phyloP scores from a whole-genome alignment of 2,888 invertebrate genomes.

The Acheta domesticus region DNA sequence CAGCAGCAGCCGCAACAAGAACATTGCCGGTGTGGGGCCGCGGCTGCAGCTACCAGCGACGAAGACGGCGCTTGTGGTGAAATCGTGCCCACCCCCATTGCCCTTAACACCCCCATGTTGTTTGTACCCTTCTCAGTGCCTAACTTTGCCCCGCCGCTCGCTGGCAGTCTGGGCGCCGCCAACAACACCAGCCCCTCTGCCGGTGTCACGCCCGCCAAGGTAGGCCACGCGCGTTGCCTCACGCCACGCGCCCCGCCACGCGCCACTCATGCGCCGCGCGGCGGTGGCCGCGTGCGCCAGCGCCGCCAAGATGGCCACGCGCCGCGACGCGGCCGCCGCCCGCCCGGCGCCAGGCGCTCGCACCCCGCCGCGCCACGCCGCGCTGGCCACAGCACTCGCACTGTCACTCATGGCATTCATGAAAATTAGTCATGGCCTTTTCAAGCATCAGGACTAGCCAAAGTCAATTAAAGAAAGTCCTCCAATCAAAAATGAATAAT shows the following conservation, averaged over 20 bases:
- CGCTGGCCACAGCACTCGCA: too few relatives aligned
- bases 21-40: constrained; percentile 32
- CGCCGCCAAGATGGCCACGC: background rate
- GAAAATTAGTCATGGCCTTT: too few relatives aligned
- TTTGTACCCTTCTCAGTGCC: constrained; percentile 52
- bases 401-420: too few relatives aligned
- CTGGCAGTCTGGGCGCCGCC: constrained; percentile 39
- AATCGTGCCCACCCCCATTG: constrained; percentile 30
- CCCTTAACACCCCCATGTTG: constrained; percentile 47
- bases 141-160: constrained; percentile 46
- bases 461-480: too few relatives aligned
- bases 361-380: too few relatives aligned
- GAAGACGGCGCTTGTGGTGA: constrained; percentile 20
- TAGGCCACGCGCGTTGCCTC: constrained; percentile 18
- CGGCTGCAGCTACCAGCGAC: constrained; percentile 31
- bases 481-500: too few relatives aligned
- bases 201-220: constrained; percentile 36
- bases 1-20: constrained; percentile 22
- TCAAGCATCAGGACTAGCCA: too few relatives aligned
- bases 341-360: too few relatives aligned
- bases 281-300: background rate
- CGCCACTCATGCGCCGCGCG: background rate
- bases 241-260: background rate
- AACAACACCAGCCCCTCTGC: constrained; percentile 45
- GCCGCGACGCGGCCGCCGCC: background rate